These are phyloP conservation scores for Numida meleagris DNA, from an alignment of 2,113 vertebrate genomes.

Conservation along the genomic window DNA sequence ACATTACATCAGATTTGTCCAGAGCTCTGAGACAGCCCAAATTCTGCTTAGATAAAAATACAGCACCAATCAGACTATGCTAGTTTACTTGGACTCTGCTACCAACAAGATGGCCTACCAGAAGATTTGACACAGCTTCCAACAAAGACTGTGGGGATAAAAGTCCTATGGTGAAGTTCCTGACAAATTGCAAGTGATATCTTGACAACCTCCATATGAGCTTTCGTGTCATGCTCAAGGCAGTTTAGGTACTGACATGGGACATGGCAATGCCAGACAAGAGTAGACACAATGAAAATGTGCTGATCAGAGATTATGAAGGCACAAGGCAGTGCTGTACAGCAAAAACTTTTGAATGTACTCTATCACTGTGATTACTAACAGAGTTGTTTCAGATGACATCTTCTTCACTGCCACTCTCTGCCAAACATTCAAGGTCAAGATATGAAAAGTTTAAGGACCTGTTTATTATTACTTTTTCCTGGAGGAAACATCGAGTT, in stretches of 20 bases:
- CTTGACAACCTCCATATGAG: background rate
- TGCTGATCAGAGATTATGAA: slow-evolving; percentile 13
- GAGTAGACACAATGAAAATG: background rate
- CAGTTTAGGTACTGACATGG: background rate
- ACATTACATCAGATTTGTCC: background rate
- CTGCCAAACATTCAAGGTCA: background rate
- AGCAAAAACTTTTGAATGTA: background rate
- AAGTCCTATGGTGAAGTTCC: background rate
- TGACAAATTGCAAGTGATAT: background rate
- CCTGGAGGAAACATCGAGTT: background rate
- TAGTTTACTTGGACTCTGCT: background rate
- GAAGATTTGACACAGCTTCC: background rate
- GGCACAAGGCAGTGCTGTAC: background rate
- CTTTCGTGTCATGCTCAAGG: background rate
- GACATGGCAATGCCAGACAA: background rate
- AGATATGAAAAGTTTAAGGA: background rate
- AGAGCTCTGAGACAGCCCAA: background rate
- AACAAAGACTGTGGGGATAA: background rate
- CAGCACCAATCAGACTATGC: background rate
- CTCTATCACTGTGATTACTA: background rate
- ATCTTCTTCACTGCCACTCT: background rate
- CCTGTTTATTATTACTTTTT: background rate
- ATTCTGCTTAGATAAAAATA: background rate
- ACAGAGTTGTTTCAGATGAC: background rate
- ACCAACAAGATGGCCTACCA: background rate